Base-by-base conservation (phyloP, 2,888 invertebrate species). In the Platycheirus albimanus region DNA sequence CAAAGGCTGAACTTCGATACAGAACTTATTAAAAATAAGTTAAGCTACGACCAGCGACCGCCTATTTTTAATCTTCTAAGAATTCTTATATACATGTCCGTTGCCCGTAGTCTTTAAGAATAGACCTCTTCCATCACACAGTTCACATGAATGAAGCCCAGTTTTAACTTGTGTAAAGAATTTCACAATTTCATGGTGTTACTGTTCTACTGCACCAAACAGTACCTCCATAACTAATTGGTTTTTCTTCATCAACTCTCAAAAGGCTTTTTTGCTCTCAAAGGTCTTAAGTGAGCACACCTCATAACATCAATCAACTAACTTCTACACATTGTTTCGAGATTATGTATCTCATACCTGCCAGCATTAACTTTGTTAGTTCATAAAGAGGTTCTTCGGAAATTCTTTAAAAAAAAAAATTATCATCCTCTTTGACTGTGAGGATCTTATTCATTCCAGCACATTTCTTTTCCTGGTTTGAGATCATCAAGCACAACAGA, bases 221-320 rank as follows among this genome's bases (percentile, higher is more conserved):
- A n/a, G n/a, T n/a, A 52, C 30, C 33, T 38, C 6, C 1, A 13
- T 33, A 58, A 75, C 75, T 51, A 75, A 75, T 75, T 67, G 58
- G 66, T 58, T 75, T 51, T 24, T 41, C 30, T 61, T 52, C 56
- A 28, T 61, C 47, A 19, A 51, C 28, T 19, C 10, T 33, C 52
- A 28, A 10, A 33, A 24, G 5, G 5, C 11, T 36, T 11, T 36
- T 64, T 28, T 38, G 20, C 10, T 17, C 41, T 1, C 41, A 49
- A 10, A 33, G 30, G 10, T 38, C 28, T 49, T 13, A 38, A 7
- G 8, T n/a, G 20, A 47, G n/a, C 56, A 63, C 77, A 64, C 70
- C 78, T 63, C 61, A 30, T 61, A 52, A 47, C 61, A 79, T 79
- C 67, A 79, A 79, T 63, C 72, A 72, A 15, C n/a, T 17, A 8